These are phyloP conservation scores for Pteruthius melanotis DNA, from an alignment of 2,113 vertebrate genomes.

Conservation along the genomic window DNA sequence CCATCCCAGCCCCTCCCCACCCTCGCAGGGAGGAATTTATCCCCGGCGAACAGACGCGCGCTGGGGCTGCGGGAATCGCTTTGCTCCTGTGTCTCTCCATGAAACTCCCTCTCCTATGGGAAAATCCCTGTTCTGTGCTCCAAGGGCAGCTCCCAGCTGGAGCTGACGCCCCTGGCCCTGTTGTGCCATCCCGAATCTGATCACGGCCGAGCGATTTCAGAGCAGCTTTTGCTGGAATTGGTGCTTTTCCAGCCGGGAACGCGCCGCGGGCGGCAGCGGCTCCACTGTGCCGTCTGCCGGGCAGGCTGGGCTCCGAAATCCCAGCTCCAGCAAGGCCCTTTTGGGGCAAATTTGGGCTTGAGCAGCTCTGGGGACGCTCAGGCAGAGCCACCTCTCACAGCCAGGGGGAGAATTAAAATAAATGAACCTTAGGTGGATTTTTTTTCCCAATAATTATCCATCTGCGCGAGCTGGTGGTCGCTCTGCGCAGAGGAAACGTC, in stretches of 20 bases:
- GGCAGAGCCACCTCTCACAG: not conserved
- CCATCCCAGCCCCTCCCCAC: not conserved
- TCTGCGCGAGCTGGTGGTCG: fast-evolving
- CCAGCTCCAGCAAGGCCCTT: fast-evolving
- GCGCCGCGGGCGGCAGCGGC: not conserved
- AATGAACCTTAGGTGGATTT: not conserved
- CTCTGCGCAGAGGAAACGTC: fast-evolving
- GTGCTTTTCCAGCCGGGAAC: not conserved
- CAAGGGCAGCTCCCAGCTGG: not conserved
- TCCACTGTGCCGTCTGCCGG: not conserved
- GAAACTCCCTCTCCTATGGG: fast-evolving
- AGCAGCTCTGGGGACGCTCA: not conserved
- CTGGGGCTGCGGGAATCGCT: not conserved
- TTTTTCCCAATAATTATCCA: fast-evolving
- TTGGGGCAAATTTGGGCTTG: fast-evolving
- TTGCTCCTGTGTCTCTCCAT: fast-evolving
- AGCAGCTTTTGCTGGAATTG: fast-evolving
- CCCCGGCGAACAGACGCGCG: fast-evolving
- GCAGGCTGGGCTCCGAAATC: not conserved
- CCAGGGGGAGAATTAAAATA: not conserved
- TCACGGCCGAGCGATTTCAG: fast-evolving
- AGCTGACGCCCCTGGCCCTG: fast-evolving
- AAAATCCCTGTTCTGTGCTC: not conserved
- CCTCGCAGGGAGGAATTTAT: not conserved
- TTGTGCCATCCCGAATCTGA: fast-evolving